Base-by-base conservation (phyloP, 2,113 vertebrate genomes). In the Shinisaurus crocodilurus region DNA sequence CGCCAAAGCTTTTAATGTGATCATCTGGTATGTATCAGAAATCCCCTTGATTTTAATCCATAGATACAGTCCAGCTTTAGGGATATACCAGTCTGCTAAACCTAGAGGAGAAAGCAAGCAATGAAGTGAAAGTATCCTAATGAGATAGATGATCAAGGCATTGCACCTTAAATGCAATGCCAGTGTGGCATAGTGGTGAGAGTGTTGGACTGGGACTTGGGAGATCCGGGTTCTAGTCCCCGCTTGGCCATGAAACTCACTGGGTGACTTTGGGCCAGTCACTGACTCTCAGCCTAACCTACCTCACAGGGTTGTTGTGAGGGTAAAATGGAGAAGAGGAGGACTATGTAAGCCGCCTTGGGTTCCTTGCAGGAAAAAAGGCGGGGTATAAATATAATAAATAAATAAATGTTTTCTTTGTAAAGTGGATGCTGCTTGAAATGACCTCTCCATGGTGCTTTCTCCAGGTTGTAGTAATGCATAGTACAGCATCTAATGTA, bases 21-120 rank as follows among this genome's bases (percentile, higher is more conserved):
- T 98, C 88, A 98, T 95, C 90, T 96, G 88, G 76, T 97, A 94
- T 60, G 96, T 97, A 86, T 99, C 98, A 15, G 95, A 34, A 85
- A 99, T 91, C 76, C 96, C 97, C 88, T 97, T 98, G 18, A 99
- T 93, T 95, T 98, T 98, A 92, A 99, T 94, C 98, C 98, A 99
- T 75, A 98, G 91, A 96, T 98, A 99, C 98, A 99, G 97, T 54
- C 98, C 98, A 1, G 98, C 98, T 6, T 95, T 93, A 0, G 98
- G 98, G 75, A 87, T 15, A 87, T 98, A 95, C 98, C 98, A 99
- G 87, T 99, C 98, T 77, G 98, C 98, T 65, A 98, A 91, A 94
- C 96, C 98, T 98, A 79, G 6, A 77, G 86, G 72, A 89, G 3
- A 92, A 83, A 91, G 70, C 25, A 85, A 77, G 57, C 85, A 15